Base-by-base conservation (phyloP, 2,113 vertebrate species). In the Rhynchopsitta pachyrhyncha region DNA sequence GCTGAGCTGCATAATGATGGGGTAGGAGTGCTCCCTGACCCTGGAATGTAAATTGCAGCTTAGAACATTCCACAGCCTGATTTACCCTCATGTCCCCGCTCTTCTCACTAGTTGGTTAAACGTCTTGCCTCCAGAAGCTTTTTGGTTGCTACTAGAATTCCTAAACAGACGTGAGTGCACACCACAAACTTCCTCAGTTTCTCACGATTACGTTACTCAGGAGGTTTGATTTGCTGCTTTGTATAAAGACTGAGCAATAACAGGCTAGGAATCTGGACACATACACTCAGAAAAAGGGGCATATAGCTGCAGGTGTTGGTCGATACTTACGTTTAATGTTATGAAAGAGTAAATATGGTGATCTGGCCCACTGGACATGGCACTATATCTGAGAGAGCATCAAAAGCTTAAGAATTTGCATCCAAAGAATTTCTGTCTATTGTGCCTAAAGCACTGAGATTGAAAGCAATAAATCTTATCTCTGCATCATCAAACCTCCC, bases 11-110 rank as follows among this genome's bases (percentile, higher is more conserved):
- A n/a, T n/a, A n/a, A n/a, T n/a, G n/a, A n/a, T n/a, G n/a, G 66
- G 50, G 67, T 76, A 85, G 74, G 62, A 94, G 35, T 17, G 39
- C 33, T 92, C 66, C 31, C 52, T 80, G 74, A 52, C 62, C 31
- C 27, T 82, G 87, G 91, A 97, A 95, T 91, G 91, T 92, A 87
- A 97, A 97, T 95, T 92, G 67, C 89, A 76, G 57, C 49, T 91
- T 90, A 87, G 47, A 79, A 66, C 74, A 81, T 95, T 95, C 84
- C 78, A 91, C 91, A 91, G 76, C 17, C 44, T 80, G 63, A 73
- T 74, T 87, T 89, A 73, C 20, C 13, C 33, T 90, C 33, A 67
- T 31, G 33, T 44, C 44, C 25, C 22, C 41, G 31, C 13, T 86
- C 62, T 87, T 85, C 62, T 71, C 59, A 62, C 9, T 42, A 12